Evolutionary conservation across 2,797 vertebrate species (phyloP).

Genomic region (Peromyscus attwateri): DNA sequence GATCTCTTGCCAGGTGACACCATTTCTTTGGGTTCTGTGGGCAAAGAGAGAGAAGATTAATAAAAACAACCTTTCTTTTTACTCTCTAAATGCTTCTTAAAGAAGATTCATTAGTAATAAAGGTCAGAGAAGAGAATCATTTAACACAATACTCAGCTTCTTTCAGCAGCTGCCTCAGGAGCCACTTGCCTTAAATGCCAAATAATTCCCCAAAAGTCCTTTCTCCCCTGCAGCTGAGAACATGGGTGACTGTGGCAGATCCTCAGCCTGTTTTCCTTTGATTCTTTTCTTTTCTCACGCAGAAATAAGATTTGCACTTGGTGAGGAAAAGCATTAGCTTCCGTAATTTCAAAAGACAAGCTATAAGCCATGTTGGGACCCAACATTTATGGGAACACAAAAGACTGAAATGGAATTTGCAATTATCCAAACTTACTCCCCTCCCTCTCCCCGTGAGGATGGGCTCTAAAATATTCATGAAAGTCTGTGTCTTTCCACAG

Average conservation of each 20-base stretch:
- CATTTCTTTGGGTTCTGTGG: slow-evolving; percentile 88
- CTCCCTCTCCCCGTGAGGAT: neutral
- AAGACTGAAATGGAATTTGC: slow-evolving; percentile 51
- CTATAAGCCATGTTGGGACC: slow-evolving; percentile 59
- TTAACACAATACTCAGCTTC: slow-evolving; percentile 82
- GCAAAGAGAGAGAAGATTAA: slow-evolving; percentile 84
- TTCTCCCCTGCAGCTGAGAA: slow-evolving; percentile 70
- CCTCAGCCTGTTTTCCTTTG: slow-evolving; percentile 50
- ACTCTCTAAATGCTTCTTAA: slow-evolving; percentile 82
- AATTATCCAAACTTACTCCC: slow-evolving; percentile 64
- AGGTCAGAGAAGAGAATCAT: slow-evolving; percentile 87
- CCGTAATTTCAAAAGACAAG: slow-evolving; percentile 57
- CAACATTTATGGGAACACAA: slow-evolving; percentile 64
- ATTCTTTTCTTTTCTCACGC: slow-evolving; percentile 68
- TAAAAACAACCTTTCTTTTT: slow-evolving; percentile 85
- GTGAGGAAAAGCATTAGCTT: slow-evolving; percentile 47
- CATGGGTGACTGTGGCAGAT: slow-evolving; percentile 68
- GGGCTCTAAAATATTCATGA: slow-evolving; percentile 69
- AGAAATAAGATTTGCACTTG: slow-evolving; percentile 3
- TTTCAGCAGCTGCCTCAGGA: slow-evolving; percentile 83
- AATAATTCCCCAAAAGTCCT: slow-evolving; percentile 83
- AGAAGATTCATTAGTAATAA: slow-evolving; percentile 86
- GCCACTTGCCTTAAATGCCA: slow-evolving; percentile 86
- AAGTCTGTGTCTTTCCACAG: slow-evolving; percentile 11
- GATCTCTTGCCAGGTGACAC: slow-evolving; percentile 86